Evolutionary conservation across 2,888 invertebrate genomes (phyloP).

Genomic region (Nephrocerus scutellatus): DNA sequence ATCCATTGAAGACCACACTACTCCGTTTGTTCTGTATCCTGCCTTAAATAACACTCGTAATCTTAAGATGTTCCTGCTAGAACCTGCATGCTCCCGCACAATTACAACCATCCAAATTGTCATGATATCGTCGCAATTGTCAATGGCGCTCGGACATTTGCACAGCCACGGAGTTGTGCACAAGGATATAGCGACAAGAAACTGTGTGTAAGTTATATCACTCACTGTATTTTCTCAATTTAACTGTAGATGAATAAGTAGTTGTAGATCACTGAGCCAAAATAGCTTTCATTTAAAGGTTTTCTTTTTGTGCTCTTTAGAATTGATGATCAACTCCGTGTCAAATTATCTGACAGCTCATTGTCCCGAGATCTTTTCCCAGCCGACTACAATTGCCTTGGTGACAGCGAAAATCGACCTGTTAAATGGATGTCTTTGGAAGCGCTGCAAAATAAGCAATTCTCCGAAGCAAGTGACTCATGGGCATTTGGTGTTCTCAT

Average conservation of each 20-base stretch:
- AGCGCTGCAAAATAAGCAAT: conserved; percentile 71
- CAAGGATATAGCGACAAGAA: conserved; percentile 83
- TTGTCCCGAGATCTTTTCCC: conserved; percentile 86
- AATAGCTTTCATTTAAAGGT: no score
- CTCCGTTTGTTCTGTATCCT: conserved; percentile 77
- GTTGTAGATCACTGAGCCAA: background rate
- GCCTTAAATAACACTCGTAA: conserved; percentile 51
- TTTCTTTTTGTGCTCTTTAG: conserved; percentile 43
- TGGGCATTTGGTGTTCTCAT: conserved; percentile 91
- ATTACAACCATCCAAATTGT: conserved; percentile 70
- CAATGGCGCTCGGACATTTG: conserved; percentile 77
- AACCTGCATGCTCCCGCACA: conserved; percentile 41
- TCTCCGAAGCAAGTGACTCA: conserved; percentile 84
- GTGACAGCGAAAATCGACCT: conserved; percentile 88
- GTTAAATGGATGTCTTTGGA: conserved; percentile 93
- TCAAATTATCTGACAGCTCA: conserved; percentile 83
- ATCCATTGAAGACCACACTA: conserved; percentile 82
- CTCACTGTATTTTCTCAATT: background rate
- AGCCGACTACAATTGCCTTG: conserved; percentile 86
- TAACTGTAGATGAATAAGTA: background rate
- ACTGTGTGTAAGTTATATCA: conserved; percentile 70
- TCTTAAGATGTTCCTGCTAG: conserved; percentile 43
- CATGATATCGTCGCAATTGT: conserved; percentile 76
- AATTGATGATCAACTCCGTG: conserved; percentile 68
- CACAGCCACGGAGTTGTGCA: conserved; percentile 83